phyloP scores from a whole-genome alignment of 2,797 vertebrate genomes.

The Poecilia picta region DNA sequence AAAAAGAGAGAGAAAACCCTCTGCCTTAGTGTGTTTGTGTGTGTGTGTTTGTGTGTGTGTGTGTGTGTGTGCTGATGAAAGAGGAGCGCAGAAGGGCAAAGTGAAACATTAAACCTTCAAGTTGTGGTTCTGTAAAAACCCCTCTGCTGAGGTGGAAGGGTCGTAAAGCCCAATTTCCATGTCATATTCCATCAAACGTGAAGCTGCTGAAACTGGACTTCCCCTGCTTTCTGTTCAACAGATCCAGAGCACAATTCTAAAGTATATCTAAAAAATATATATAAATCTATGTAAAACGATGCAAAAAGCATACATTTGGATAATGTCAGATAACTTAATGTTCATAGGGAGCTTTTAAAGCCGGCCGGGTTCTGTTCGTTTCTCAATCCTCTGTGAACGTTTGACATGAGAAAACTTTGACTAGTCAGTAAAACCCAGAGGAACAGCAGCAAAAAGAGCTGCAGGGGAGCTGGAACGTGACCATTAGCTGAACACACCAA shows the following conservation, averaged over 20 bases:
- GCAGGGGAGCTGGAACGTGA: neutral
- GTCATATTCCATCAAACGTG: slow-evolving; percentile 67
- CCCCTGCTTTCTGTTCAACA: slow-evolving; percentile 2
- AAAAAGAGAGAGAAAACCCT: neutral
- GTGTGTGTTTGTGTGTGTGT: too few species aligned
- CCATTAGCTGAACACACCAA: neutral
- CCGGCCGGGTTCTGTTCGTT: too few species aligned
- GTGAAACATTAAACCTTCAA: slow-evolving; percentile 44
- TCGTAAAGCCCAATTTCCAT: slow-evolving; percentile 58
- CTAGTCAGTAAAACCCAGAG: neutral
- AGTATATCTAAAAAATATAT: slow-evolving; percentile 1
- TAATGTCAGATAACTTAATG: neutral
- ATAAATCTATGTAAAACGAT: slow-evolving; percentile 4
- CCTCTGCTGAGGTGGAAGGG: slow-evolving; percentile 41
- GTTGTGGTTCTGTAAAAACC: slow-evolving; percentile 50
- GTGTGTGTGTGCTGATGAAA: slow-evolving; percentile 4
- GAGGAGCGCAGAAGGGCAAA: slow-evolving; percentile 20
- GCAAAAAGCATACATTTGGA: neutral
- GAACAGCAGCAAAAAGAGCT: neutral
- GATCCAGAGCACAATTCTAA: slow-evolving; percentile 15
- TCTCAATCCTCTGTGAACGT: neutral
- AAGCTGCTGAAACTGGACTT: slow-evolving; percentile 43
- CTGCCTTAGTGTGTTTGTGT: neutral
- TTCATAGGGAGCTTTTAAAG: neutral
- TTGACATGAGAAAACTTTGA: neutral